Percentiles rank a stretch among this genome's conserved stretches.
Evolutionary conservation across 2,113 vertebrate species (phyloP).

Genomic region (Calidris pygmaea): DNA sequence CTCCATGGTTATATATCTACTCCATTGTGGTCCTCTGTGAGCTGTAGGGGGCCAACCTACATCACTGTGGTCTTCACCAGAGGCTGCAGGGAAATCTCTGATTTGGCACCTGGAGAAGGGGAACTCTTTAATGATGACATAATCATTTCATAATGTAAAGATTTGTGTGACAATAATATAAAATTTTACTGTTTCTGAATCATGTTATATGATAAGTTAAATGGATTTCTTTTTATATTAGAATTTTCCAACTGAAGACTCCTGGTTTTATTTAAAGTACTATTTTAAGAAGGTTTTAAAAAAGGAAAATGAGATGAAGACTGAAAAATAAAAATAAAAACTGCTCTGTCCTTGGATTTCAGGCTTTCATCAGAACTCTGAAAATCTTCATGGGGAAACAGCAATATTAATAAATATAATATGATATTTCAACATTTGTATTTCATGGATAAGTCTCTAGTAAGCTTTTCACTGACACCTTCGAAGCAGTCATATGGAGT

Average conservation of each 20-base stretch:
- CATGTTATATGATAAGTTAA: neutral
- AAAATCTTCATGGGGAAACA: neutral
- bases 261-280: neutral
- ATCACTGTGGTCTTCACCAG: neutral
- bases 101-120: accelerated
- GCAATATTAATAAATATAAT: neutral
- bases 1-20: neutral
- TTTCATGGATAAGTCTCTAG: neutral
- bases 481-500: neutral
- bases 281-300: neutral
- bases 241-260: neutral
- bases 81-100: neutral
- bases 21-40: accelerated
- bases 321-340: neutral
- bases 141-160: neutral
- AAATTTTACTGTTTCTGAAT: neutral
- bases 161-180: neutral
- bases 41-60: accelerated
- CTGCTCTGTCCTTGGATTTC: neutral
- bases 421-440: neutral
- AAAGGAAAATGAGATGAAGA: neutral
- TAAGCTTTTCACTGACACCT: neutral
- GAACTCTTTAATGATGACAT: neutral
- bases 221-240: neutral
- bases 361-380: neutral